These are phyloP conservation scores for Elachura formosa DNA, from an alignment of 2,113 vertebrate genomes.

Conservation along the genomic window DNA sequence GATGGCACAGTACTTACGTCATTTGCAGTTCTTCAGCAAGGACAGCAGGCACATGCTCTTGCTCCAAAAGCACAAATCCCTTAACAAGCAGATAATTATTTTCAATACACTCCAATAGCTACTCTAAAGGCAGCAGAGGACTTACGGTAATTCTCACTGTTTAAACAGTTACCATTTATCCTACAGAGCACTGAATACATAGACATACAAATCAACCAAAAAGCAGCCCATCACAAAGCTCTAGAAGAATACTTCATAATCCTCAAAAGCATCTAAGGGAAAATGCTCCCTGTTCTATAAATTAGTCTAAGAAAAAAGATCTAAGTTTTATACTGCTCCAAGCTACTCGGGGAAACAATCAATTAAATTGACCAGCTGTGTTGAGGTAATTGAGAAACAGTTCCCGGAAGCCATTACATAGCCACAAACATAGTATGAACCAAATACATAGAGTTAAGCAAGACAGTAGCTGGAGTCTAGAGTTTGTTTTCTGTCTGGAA, in stretches of 20 bases:
- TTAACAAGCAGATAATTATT: neutral
- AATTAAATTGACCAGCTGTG: neutral
- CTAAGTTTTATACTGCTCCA: neutral
- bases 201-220: neutral
- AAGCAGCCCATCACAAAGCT: neutral
- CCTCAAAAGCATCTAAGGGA: neutral
- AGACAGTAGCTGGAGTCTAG: neutral
- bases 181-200: neutral
- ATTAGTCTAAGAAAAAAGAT: neutral
- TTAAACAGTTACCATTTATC: neutral
- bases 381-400: neutral
- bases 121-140: neutral
- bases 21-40: neutral
- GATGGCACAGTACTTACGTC: neutral
- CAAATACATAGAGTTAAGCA: neutral
- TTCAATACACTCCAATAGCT: neutral
- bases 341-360: neutral
- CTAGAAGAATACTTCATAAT: neutral
- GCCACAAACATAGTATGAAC: neutral
- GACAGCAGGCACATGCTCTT: neutral
- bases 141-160: neutral
- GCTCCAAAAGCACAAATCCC: neutral
- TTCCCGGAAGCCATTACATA: neutral
- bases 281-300: neutral
- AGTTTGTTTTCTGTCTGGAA: conserved; percentile 18